Percentiles rank a stretch among this genome's conserved stretches.
Evolutionary conservation across 2,888 invertebrate genomes (phyloP).

Genomic region (Thecophora atra): DNA sequence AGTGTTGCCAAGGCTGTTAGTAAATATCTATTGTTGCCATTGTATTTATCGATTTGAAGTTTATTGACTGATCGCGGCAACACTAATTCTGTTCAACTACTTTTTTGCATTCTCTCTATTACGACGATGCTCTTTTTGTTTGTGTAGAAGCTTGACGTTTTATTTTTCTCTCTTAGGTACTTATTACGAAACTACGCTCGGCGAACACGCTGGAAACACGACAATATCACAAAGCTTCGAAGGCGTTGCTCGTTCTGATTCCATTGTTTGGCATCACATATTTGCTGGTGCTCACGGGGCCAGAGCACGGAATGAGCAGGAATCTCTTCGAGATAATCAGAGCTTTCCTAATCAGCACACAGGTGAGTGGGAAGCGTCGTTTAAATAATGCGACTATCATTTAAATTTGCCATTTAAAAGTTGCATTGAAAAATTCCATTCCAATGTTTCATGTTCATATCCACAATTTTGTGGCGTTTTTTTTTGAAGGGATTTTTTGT

Average conservation of each 20-base stretch:
- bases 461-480: neutral
- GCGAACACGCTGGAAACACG: slow-evolving; percentile 90
- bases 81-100: neutral
- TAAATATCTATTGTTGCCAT: no score
- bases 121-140: neutral
- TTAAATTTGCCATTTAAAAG: no score
- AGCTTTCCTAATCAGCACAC: slow-evolving; percentile 86
- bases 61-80: no score
- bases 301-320: slow-evolving; percentile 78
- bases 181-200: slow-evolving; percentile 91
- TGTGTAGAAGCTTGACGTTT: neutral
- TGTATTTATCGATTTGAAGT: no score
- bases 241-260: slow-evolving; percentile 89
- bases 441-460: neutral
- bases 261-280: slow-evolving; percentile 93
- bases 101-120: neutral
- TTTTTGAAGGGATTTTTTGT: slow-evolving; percentile 83
- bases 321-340: slow-evolving; percentile 80
- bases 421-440: no score
- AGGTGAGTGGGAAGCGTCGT: slow-evolving; percentile 71
- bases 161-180: slow-evolving; percentile 71
- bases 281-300: slow-evolving; percentile 83
- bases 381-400: neutral
- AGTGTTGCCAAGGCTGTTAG: no score
- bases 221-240: slow-evolving; percentile 89